These are phyloP conservation scores for Eupithecia pulchellata DNA, from an alignment of 2,888 invertebrate genomes.

Conservation along the genomic window DNA sequence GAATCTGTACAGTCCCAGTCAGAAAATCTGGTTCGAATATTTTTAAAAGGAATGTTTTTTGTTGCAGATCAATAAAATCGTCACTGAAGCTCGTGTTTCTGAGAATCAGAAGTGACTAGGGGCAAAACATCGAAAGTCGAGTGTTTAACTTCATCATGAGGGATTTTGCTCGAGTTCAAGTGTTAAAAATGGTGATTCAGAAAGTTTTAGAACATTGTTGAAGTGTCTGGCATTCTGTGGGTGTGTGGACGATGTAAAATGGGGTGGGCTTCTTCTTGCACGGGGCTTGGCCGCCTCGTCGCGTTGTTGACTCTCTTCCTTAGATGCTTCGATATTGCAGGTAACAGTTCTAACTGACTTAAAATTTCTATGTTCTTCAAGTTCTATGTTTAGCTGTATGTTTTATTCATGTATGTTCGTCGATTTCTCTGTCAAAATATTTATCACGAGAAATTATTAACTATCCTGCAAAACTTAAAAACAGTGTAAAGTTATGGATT, in stretches of 20 bases:
- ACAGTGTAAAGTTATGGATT: too few species aligned
- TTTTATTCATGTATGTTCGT: too few species aligned
- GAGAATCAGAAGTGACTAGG: background rate
- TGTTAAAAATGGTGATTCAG: conserved; percentile 13
- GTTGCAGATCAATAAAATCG: conserved; percentile 10
- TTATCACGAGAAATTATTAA: too few species aligned
- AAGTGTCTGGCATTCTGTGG: conserved; percentile 27
- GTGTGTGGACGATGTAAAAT: conserved; percentile 62
- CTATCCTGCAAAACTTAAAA: too few species aligned
- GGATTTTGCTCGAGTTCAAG: conserved; percentile 13
- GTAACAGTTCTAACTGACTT: too few species aligned
- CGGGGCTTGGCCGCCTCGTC: conserved; percentile 57
- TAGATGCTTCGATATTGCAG: conserved; percentile 27
- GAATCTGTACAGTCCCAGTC: background rate
- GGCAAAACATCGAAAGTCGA: conserved; percentile 15
- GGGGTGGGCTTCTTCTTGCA: conserved; percentile 64
- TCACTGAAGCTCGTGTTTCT: background rate
- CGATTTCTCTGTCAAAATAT: too few species aligned
- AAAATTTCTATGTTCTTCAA: too few species aligned
- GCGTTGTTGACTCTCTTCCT: conserved; percentile 25
- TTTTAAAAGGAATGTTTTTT: background rate
- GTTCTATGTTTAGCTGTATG: too few species aligned
- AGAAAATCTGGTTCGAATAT: background rate
- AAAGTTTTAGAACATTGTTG: conserved; percentile 3
- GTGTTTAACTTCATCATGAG: conserved; percentile 5